Evolutionary conservation across 2,888 invertebrate genomes (phyloP).

Genomic region (Mimumesa dahlbomi): DNA sequence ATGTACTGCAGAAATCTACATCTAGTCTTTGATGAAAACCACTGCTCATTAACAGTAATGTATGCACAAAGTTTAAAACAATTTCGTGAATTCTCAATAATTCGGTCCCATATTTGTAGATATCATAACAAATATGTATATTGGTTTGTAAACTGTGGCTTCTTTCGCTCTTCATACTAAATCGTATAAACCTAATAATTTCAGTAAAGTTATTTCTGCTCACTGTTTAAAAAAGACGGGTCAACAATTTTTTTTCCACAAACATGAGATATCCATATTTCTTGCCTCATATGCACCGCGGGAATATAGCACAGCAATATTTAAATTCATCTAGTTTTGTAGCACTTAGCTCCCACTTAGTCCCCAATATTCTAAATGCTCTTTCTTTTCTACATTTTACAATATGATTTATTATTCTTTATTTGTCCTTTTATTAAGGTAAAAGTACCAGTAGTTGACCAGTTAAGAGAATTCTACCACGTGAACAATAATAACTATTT

Average conservation of each 20-base stretch:
- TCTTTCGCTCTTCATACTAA: slow-evolving; percentile 1
- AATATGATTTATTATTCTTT: slow-evolving; percentile 9
- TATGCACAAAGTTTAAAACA: no score
- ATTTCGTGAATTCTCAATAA: no score
- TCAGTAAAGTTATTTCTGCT: neutral
- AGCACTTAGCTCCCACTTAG: slow-evolving; percentile 21
- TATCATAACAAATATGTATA: no score
- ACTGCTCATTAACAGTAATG: no score
- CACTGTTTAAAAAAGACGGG: slow-evolving; percentile 6
- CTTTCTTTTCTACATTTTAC: slow-evolving; percentile 19
- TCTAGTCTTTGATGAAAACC: no score
- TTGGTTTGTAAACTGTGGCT: no score
- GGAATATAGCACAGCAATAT: slow-evolving; percentile 22
- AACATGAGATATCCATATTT: slow-evolving; percentile 12
- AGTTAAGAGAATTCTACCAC: no score
- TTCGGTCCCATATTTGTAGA: no score
- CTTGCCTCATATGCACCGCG: neutral
- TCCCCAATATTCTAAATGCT: slow-evolving; percentile 30
- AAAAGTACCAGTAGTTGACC: no score
- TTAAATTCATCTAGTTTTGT: slow-evolving; percentile 24
- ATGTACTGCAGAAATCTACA: no score
- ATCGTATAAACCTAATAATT: slow-evolving; percentile 6
- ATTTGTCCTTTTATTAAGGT: slow-evolving; percentile 11
- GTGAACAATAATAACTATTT: no score
- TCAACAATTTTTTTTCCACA: neutral